phyloP scores from a whole-genome alignment of 2,888 invertebrate species.

The Cephus nigrinus region DNA sequence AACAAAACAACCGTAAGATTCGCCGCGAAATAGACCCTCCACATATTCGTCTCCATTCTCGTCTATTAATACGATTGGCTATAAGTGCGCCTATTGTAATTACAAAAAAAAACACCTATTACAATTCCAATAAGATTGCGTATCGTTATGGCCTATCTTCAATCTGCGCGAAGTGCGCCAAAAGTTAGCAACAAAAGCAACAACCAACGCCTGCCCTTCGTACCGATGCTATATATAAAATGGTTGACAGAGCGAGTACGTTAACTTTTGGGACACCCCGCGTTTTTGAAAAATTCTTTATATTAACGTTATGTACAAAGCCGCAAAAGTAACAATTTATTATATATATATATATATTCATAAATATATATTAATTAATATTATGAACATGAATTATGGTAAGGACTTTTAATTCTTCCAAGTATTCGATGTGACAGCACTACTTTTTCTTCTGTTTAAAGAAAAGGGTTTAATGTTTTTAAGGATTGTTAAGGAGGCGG shows the following conservation, averaged over 20 bases:
- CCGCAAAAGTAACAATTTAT: conserved; percentile 36
- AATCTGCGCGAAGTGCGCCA: not conserved
- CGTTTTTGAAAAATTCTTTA: not conserved
- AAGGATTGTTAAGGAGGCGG: not conserved
- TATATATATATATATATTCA: conserved; percentile 25
- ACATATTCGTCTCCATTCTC: not conserved
- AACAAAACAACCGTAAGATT: conserved; percentile 51
- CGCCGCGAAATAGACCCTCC: conserved; percentile 8
- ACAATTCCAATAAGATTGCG: not conserved
- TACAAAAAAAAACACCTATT: not conserved
- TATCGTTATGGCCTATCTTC: not conserved
- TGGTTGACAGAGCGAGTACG: not conserved
- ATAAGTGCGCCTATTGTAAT: not conserved
- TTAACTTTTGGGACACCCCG: conserved; percentile 2
- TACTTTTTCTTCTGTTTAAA: not conserved
- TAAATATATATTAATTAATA: conserved; percentile 30
- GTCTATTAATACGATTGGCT: not conserved
- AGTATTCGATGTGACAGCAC: not conserved
- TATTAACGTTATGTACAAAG: conserved; percentile 38
- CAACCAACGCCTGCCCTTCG: not conserved
- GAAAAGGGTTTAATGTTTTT: not conserved
- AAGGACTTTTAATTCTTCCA: not conserved
- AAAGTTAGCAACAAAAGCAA: not conserved
- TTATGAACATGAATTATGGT: conserved; percentile 20
- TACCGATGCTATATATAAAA: not conserved